These are phyloP conservation scores for Leucozona laternaria DNA, from an alignment of 2,888 invertebrate species.

Conservation along the genomic window DNA sequence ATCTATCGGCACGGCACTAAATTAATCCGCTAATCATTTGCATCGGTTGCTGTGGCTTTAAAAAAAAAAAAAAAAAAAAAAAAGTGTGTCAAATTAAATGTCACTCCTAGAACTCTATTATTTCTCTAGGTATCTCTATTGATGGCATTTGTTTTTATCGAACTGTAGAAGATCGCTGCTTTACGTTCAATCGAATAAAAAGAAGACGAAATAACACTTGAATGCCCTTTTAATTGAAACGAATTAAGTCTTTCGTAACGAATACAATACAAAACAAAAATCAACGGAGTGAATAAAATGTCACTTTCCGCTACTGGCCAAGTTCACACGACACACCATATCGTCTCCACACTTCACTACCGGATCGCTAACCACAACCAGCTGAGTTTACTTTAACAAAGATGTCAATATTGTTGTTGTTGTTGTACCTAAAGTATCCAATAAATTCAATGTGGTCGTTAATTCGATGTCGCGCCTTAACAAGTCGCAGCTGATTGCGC, in stretches of 20 bases:
- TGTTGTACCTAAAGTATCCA: conserved; percentile 46
- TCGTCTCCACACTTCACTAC: not conserved
- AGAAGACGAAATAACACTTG: conserved; percentile 56
- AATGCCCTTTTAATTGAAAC: conserved; percentile 69
- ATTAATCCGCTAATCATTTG: conserved; percentile 57
- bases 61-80: conserved; percentile 23
- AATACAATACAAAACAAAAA: conserved; percentile 10
- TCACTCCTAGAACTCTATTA: conserved; percentile 28
- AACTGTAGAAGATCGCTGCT: not conserved
- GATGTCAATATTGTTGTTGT: conserved; percentile 37
- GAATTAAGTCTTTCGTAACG: conserved; percentile 56
- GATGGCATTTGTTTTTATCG: conserved; percentile 25
- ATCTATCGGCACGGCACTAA: conserved; percentile 35
- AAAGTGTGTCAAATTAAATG: conserved; percentile 70
- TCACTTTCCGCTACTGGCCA: conserved; percentile 37
- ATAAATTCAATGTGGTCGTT: conserved; percentile 66
- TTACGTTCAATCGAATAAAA: conserved; percentile 9
- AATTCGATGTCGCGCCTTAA: conserved; percentile 74
- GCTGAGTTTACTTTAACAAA: conserved; percentile 27
- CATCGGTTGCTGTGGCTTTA: conserved; percentile 50
- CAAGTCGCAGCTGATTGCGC: conserved; percentile 69
- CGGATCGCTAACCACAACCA: conserved; percentile 5
- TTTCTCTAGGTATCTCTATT: conserved; percentile 31
- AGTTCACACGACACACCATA: conserved; percentile 54
- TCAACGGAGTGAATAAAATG: conserved; percentile 8